phyloP scores from a whole-genome alignment of 2,888 invertebrate species.

The Troilus luridus region DNA sequence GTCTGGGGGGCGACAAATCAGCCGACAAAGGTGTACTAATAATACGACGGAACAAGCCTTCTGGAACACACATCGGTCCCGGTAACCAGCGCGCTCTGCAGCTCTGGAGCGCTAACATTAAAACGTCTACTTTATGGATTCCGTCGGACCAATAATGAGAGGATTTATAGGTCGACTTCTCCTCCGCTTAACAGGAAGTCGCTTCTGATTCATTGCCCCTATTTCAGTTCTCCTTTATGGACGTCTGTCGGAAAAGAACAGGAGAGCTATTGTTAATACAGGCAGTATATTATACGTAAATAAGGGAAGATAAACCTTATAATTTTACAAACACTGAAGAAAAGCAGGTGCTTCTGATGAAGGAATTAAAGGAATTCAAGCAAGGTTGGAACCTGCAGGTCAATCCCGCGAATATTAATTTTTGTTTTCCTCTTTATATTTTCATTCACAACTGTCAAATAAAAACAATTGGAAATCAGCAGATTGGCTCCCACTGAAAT shows the following conservation, averaged over 20 bases:
- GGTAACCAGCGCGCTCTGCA: neutral
- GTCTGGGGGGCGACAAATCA: slow-evolving; percentile 50
- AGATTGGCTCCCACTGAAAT: too few relatives aligned
- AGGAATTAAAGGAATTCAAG: too few relatives aligned
- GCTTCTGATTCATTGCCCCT: slow-evolving; percentile 4
- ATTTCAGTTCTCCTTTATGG: neutral
- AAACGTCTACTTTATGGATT: slow-evolving; percentile 1
- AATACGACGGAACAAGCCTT: slow-evolving; percentile 19
- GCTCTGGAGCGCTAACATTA: neutral
- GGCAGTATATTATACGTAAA: neutral
- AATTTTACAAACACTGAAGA: too few relatives aligned
- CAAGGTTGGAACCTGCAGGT: too few relatives aligned
- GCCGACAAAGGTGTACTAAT: slow-evolving; percentile 49
- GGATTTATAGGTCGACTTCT: neutral
- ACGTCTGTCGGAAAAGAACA: neutral
- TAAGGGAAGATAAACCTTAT: too few relatives aligned
- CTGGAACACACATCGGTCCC: neutral
- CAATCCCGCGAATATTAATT: too few relatives aligned
- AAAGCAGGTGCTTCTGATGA: too few relatives aligned
- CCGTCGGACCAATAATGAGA: neutral
- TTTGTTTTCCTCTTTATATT: too few relatives aligned
- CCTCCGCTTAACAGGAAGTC: slow-evolving; percentile 8
- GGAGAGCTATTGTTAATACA: neutral
- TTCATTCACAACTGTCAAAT: too few relatives aligned
- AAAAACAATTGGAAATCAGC: too few relatives aligned